phyloP scores from a whole-genome alignment of 2,797 vertebrate genomes.

The Garrulus glandarius region DNA sequence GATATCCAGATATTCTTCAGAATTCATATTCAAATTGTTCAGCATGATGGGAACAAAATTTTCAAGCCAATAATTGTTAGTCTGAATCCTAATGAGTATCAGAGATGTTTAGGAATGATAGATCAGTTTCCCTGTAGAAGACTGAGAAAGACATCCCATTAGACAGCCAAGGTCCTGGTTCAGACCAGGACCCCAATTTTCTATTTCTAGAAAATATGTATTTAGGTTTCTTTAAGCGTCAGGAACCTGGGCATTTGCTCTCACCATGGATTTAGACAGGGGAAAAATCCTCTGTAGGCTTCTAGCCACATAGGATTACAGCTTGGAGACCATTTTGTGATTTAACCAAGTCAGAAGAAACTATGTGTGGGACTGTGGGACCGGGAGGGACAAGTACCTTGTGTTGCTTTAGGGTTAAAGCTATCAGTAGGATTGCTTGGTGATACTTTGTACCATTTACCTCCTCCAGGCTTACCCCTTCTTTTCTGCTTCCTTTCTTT shows the following conservation, averaged over 20 bases:
- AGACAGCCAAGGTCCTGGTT: background rate
- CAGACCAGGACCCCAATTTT: background rate
- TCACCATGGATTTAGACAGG: background rate
- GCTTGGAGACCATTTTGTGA: background rate
- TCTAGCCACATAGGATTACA: background rate
- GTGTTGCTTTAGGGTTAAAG: background rate
- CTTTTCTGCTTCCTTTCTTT: constrained; percentile 16
- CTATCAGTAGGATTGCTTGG: background rate
- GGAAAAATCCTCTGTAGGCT: background rate
- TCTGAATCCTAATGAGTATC: background rate
- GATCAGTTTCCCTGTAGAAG: background rate
- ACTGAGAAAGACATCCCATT: background rate
- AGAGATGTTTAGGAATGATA: background rate
- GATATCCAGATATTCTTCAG: background rate
- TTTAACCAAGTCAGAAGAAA: background rate
- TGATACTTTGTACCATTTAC: background rate
- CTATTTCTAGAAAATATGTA: background rate
- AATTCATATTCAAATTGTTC: background rate
- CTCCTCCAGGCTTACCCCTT: background rate
- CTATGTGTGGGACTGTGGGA: background rate
- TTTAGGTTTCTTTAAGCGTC: background rate
- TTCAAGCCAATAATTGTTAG: background rate
- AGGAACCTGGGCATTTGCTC: background rate
- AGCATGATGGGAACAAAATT: background rate
- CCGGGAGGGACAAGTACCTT: background rate